Evolutionary conservation across 1,140 invertebrate genomes (phyloP), one percentile per base, ranked within the genome.

Genomic region (Penaeus japonicus): DNA sequence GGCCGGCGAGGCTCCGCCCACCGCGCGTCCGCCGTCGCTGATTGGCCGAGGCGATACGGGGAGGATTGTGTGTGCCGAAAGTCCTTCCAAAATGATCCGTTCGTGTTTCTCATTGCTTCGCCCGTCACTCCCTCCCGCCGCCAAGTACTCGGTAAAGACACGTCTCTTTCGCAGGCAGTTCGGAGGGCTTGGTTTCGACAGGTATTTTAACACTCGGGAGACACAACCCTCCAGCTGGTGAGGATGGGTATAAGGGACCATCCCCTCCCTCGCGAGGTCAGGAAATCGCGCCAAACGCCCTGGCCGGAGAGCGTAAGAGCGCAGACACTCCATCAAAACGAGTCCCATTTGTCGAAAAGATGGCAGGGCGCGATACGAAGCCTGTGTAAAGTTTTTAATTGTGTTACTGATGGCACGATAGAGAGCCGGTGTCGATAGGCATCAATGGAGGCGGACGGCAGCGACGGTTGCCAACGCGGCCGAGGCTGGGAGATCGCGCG

Each of bases 331-430:
- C 78, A 87, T 87, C 85, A 73, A 82, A 87, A 87, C 85, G 54
- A 81, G 85, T 87, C 85, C 85, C 85, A 87, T 87, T 87, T 87
- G 85, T 87, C 85, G 85, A 87, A 73, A 81, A 87, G 85, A 87
- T 87, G 85, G 85, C 85, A 73, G n/a, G 39, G 85, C 15, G 79
- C 35, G 85, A 87, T 87, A 87, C 54, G 78, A 39, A 81, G 79
- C 27, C 85, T 81, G 85, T 87, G 85, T 87, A 87, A 87, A 87
- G 85, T 87, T 87, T 87, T 87, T 87, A 87, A 87, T 87, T 87
- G 85, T 81, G 85, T 87, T 82, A 81, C 54, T 82, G 85, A 87
- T 87, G 85, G 57, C 39, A 20, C 59, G 85, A 87, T 87, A 87
- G 75, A 27, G 27, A 22, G 75, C 32, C 59, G 17, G 39, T 35